Base-by-base conservation (phyloP, 2,888 invertebrate species). In the Hyles lineata region DNA sequence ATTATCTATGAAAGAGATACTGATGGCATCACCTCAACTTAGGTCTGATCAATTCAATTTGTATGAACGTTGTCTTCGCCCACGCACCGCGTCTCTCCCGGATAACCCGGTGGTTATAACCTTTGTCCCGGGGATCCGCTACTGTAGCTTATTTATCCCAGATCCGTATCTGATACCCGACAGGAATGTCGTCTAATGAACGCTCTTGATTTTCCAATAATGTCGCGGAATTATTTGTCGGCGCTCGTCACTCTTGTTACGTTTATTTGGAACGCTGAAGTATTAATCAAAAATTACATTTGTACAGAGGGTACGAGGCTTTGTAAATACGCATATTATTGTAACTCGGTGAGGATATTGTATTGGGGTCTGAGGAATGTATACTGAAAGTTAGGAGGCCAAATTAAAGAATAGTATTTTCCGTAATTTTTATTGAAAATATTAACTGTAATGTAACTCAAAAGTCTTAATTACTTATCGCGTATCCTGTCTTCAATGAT, bases 111-210 rank as follows among this genome's bases (percentile, higher is more conserved):
- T 15, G 17, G 50, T 50, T 67, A 67, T 67, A 50, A 50, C 21
- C 67, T 67, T n/a, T 59, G 29, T 59, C 70, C 60, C 17, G 43
- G 60, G 21, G 60, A 72, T 43, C 52, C 29, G 52, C 70, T 73
- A 70, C 70, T 32, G 32, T 50, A 55, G 29, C 61, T 71, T 62
- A 61, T 73, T 70, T 73, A 70, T 70, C 52, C 23, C 43, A 5
- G 69, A 43, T 69, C 32, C 69, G 61, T 70, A 70, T 63, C 70
- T 29, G 70, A 74, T 75, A 75, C 61, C 71, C 69, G 72, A 79
- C 74, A 74, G 60, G 76, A 76, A 77, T 78, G 74, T 71, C 61
- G 70, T 67, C 60, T 76, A 77, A 77, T 77, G 73, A 77, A 76
- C 74, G 73, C 75, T 72, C 74, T 74, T 71, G 70, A 71, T 71